Evolutionary conservation across 2,797 vertebrate genomes (phyloP).

Genomic region (Melanogrammus aeglefinus): DNA sequence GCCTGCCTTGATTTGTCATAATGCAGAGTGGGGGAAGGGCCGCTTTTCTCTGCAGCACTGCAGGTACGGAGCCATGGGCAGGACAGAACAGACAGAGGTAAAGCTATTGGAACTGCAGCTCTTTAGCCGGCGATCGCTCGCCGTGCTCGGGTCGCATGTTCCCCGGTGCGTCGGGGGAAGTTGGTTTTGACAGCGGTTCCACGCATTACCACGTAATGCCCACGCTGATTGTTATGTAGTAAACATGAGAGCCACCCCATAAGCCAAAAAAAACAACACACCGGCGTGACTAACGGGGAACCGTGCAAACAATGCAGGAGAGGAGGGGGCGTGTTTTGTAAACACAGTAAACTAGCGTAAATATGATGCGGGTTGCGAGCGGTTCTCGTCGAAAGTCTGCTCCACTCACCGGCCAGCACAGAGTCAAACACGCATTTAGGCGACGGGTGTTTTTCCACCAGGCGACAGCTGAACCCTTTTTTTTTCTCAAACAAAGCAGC

Average conservation of each 20-base stretch:
- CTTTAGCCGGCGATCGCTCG: not conserved
- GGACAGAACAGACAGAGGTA: constrained; percentile 62
- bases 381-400: constrained; percentile 5
- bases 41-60: constrained; percentile 83
- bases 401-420: not conserved
- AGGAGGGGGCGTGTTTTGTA: constrained; percentile 64
- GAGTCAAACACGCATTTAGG: not conserved
- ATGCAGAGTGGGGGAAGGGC: constrained; percentile 85
- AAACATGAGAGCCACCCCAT: constrained; percentile 24
- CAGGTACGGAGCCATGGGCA: constrained; percentile 81
- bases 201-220: no score
- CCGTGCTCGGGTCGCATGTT: not conserved
- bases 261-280: constrained; percentile 16
- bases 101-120: constrained; percentile 39
- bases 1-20: constrained; percentile 89
- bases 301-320: constrained; percentile 48
- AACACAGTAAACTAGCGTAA: constrained; percentile 62
- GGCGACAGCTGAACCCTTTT: not conserved
- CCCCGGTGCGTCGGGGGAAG: not conserved
- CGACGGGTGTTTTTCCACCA: not conserved
- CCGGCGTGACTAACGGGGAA: constrained; percentile 49
- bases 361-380: constrained; percentile 42
- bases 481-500: not conserved
- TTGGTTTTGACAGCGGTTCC: not conserved
- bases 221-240: not conserved